These are phyloP conservation scores for Mugil cephalus DNA, from an alignment of 2,113 vertebrate species.

Conservation along the genomic window DNA sequence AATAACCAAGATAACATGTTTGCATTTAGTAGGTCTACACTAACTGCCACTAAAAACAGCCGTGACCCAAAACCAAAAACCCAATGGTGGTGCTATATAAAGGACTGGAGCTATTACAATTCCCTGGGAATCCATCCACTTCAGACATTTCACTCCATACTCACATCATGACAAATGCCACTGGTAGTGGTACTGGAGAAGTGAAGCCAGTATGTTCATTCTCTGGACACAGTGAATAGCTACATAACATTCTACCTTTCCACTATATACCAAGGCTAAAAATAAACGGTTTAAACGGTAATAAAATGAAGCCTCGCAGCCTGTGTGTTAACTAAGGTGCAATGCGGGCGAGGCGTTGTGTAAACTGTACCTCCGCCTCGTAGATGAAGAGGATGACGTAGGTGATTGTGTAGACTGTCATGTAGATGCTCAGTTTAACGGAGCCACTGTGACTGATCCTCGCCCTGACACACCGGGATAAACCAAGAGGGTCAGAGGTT, in stretches of 20 bases:
- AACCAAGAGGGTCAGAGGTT: conserved; percentile 48
- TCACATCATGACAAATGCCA: not conserved
- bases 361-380: conserved; percentile 87
- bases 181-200: not conserved
- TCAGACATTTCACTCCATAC: not conserved
- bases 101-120: not conserved
- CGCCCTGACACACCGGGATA: conserved; percentile 80
- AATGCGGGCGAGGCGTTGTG: conserved; percentile 10
- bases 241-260: too few species aligned
- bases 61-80: too few species aligned
- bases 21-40: too few species aligned
- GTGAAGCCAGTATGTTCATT: not conserved
- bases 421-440: conserved; percentile 93
- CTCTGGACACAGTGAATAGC: too few species aligned
- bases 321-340: not conserved
- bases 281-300: not conserved
- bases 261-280: not conserved
- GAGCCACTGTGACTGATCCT: conserved; percentile 94
- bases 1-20: too few species aligned
- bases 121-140: not conserved
- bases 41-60: not conserved
- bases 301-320: not conserved
- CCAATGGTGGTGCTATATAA: not conserved
- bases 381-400: conserved; percentile 94
- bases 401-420: conserved; percentile 94